Conservation (phyloP, 2,888 invertebrate genomes). For the Drosophila mimetica region DNA sequence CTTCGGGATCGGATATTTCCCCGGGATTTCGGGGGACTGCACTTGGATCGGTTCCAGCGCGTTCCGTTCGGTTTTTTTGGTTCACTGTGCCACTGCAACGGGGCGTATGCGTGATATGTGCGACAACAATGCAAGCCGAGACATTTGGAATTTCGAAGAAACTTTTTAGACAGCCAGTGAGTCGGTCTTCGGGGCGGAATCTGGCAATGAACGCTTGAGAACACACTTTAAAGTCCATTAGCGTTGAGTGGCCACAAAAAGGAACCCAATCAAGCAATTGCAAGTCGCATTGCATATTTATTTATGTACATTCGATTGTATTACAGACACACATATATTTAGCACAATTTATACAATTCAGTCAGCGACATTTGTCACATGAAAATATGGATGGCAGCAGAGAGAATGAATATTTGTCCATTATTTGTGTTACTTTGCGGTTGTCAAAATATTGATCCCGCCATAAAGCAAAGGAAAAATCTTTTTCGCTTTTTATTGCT, state of each 20-base stretch:
- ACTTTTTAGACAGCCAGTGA: conserved; percentile 37
- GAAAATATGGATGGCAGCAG: conserved; percentile 33
- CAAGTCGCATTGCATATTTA: conserved; percentile 48
- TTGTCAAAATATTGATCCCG: conserved; percentile 44
- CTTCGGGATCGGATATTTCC: conserved; percentile 33
- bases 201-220: conserved; percentile 59
- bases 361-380: conserved; percentile 43
- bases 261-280: conserved; percentile 46
- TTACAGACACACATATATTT: conserved; percentile 23
- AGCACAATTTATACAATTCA: conserved; percentile 40
- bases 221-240: conserved; percentile 81
- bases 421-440: conserved; percentile 48
- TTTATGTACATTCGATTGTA: conserved; percentile 30
- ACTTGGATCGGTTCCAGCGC: conserved; percentile 37
- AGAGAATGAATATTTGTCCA: conserved; percentile 36
- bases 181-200: conserved; percentile 19
- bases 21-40: conserved; percentile 4
- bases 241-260: conserved; percentile 59
- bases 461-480: conserved; percentile 36
- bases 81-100: conserved; percentile 41
- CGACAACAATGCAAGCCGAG: conserved; percentile 43
- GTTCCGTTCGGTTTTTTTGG: conserved; percentile 17
- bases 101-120: conserved; percentile 62
- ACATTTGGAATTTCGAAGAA: conserved; percentile 43
- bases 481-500: conserved; percentile 45